A percentile compares a stretch with the other conserved stretches of the same genome.
phyloP scores from a whole-genome alignment of 2,888 invertebrate genomes.

The Nemotelus nigrinus region DNA sequence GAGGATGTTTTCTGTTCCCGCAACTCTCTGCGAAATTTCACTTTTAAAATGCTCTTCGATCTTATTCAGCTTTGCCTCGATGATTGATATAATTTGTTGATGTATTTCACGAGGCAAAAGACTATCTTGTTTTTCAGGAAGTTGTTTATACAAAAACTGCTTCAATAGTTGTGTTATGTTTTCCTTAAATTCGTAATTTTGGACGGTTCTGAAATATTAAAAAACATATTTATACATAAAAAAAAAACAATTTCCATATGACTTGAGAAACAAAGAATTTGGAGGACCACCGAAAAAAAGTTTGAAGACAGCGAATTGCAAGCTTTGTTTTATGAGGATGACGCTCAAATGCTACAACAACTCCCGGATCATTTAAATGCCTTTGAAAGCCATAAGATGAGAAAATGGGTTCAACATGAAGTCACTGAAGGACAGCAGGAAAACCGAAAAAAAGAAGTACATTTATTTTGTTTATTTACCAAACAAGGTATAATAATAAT shows the following conservation, averaged over 20 bases:
- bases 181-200: conserved; percentile 67
- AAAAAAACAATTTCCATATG: conserved; percentile 12
- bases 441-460: too few relatives aligned
- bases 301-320: background rate
- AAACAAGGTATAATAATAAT: too few relatives aligned
- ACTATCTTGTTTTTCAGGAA: conserved; percentile 69
- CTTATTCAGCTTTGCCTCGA: conserved; percentile 77
- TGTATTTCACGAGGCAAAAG: conserved; percentile 70
- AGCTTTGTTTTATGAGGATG: too few relatives aligned
- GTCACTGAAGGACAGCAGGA: too few relatives aligned
- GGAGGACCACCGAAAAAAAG: background rate
- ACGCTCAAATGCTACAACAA: too few relatives aligned
- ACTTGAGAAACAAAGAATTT: conserved; percentile 15
- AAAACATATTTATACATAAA: conserved; percentile 3
- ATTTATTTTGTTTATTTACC: too few relatives aligned
- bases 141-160: conserved; percentile 66
- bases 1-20: conserved; percentile 77
- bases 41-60: conserved; percentile 78
- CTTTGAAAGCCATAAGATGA: too few relatives aligned
- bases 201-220: conserved; percentile 62
- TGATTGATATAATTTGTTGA: conserved; percentile 67
- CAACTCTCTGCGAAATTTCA: conserved; percentile 78
- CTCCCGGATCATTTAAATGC: too few relatives aligned
- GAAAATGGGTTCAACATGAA: too few relatives aligned
- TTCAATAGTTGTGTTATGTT: conserved; percentile 67